phyloP scores from a whole-genome alignment of 2,113 vertebrate species.

The Oryctolagus cuniculus region mOryCun1.1 NC_091441.1:50084501-50085000 shows the following conservation, averaged over 20 bases:
- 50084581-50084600: background rate
- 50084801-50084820: background rate
- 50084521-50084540: background rate
- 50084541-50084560: background rate
- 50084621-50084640: background rate
- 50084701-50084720: slow-evolving; percentile 12
- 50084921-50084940: background rate
- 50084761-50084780: background rate
- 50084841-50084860: background rate
- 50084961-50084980: background rate
- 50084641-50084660: background rate
- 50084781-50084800: background rate
- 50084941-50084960: background rate
- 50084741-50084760: background rate
- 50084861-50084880: slow-evolving; percentile 14
- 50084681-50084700: background rate
- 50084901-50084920: background rate
- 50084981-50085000: background rate
- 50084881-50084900: background rate
- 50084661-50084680: background rate
- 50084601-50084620: background rate
- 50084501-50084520: background rate
- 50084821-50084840: background rate
- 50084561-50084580: background rate
- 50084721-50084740: background rate